Base-by-base conservation (phyloP, 2,113 vertebrate genomes). In the Aramus guarauna region DNA sequence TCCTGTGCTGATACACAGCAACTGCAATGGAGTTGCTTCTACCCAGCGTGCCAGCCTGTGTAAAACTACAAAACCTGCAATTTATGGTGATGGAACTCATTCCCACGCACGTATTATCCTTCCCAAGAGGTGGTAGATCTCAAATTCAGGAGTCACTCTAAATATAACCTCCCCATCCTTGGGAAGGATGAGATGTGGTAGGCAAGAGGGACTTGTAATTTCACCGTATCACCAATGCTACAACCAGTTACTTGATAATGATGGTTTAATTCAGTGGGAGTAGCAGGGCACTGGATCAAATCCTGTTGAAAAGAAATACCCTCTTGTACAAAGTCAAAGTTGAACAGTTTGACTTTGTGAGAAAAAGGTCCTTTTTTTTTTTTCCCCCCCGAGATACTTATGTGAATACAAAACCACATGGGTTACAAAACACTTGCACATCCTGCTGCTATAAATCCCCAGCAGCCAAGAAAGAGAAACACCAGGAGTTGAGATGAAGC, bases 331-430 rank as follows among this genome's bases (percentile, higher is more conserved):
- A 43, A 50, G 76, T 8, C 32, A 3, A 36, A 45, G 67, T 17
- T 15, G 64, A 81, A 36, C 7, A 2, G 34, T 23, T 34, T 19
- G 50, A 27, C 63, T 58, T 69, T 2, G 3, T 4, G 30, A 43
- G 60, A 2, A 0, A 10, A 50, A 75, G 55, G 36, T 69, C 68
- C 71, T 76, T 29, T 52, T 52, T 43, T 52, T 43, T 43, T 43
- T 41, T 12, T 12, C 50, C 12, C 24, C 50, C 24, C 50, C 4
- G 26, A 39, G 47, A 26, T 19, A 37, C 11, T 32, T 37, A 47
- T 8, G 45, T 0, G 1, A 68, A 26, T 3, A 62, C 5, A 45
- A 21, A 30, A 55, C 32, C 32, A 43, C 0, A 0, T 6, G 24
- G 30, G 18, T 13, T 67, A 41, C 55, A 34, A 18, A 47, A 5